Evolutionary conservation across 2,888 invertebrate species (phyloP).

Genomic region (Strigamia maritima): DNA sequence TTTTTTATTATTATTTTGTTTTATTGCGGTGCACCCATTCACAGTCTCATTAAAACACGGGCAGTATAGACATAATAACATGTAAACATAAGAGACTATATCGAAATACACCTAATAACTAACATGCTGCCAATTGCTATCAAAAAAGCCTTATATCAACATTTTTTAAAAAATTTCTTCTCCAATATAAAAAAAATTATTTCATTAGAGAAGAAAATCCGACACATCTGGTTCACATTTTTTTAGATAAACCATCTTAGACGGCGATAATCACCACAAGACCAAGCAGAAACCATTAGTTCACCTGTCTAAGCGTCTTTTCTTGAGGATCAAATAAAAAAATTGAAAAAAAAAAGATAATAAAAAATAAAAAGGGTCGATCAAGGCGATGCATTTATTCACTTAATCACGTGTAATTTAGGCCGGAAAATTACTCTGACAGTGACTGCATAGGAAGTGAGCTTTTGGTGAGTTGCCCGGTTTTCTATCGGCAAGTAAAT

Average conservation of each 20-base stretch:
- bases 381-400: background rate
- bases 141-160: background rate
- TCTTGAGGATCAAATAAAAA: background rate
- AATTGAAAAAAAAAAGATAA: background rate
- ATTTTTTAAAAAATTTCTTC: background rate
- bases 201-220: constrained; percentile 1
- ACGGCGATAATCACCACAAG: background rate
- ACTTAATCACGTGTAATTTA: background rate
- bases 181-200: background rate
- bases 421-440: constrained; percentile 10
- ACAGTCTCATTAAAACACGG: background rate
- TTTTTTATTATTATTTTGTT: background rate
- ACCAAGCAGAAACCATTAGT: background rate
- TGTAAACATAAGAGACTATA: background rate
- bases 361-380: background rate
- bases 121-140: background rate
- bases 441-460: background rate
- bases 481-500: background rate
- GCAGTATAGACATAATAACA: background rate
- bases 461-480: background rate
- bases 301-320: constrained; percentile 3
- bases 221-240: background rate
- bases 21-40: background rate
- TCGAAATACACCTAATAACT: background rate
- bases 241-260: background rate